phyloP scores from a whole-genome alignment of 2,888 invertebrate genomes.

The Prosapia bicincta region DNA sequence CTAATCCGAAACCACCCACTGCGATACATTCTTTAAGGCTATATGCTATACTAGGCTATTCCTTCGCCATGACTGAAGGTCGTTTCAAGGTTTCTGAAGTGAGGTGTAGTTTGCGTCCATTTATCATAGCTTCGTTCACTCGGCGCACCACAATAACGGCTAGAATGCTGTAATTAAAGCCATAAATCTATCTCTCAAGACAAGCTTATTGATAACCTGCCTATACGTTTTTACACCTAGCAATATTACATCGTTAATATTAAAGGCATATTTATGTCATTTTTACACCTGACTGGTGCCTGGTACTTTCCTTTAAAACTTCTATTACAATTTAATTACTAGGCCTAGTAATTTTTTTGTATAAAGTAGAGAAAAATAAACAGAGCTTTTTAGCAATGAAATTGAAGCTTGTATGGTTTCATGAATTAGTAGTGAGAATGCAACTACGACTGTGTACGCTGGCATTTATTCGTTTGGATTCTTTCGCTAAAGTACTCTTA shows the following conservation, averaged over 20 bases:
- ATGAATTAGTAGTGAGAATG: too few species aligned
- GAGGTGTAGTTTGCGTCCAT: neutral
- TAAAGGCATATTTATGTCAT: too few species aligned
- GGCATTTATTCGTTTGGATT: too few species aligned
- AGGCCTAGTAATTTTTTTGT: too few species aligned
- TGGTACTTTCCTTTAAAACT: too few species aligned
- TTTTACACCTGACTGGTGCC: too few species aligned
- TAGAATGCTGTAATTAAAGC: neutral
- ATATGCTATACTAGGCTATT: neutral
- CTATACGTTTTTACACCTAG: neutral
- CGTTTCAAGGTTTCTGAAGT: neutral
- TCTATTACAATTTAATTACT: too few species aligned
- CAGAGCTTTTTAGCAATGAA: too few species aligned
- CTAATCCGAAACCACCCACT: neutral
- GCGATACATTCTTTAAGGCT: neutral
- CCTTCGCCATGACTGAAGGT: neutral
- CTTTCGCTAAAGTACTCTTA: too few species aligned
- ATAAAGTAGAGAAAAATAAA: too few species aligned
- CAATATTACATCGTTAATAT: neutral
- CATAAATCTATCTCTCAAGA: neutral
- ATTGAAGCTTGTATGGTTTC: too few species aligned
- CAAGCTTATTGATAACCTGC: neutral
- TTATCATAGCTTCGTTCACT: neutral
- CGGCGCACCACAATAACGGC: neutral
- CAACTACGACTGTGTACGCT: too few species aligned